Conservation (phyloP, 2,113 vertebrate species). For the Dendrocopos noguchii region DNA sequence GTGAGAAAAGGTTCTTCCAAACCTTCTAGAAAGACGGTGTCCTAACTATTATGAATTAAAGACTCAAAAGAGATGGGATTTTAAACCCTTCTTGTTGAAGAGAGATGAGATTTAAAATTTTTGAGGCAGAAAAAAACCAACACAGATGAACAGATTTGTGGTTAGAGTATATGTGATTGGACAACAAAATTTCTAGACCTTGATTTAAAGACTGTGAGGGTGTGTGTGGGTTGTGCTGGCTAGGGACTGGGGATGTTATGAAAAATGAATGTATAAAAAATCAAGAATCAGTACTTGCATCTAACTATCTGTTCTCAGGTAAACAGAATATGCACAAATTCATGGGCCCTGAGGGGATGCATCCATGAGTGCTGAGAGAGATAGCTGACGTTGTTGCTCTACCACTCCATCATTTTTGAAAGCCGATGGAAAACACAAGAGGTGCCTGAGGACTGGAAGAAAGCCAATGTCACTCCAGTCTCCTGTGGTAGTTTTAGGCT, state of each 20-base stretch:
- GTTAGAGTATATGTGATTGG: background rate
- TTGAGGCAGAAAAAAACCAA: background rate
- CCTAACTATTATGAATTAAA: background rate
- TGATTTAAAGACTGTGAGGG: background rate
- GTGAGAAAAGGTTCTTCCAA: background rate
- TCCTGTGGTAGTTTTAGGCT: too few species aligned
- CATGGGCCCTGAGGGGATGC: too few species aligned
- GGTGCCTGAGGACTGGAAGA: too few species aligned
- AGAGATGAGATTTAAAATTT: background rate
- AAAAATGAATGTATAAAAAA: background rate
- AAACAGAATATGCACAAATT: background rate
- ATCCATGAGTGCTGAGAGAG: too few species aligned
- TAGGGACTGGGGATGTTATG: fast-evolving
- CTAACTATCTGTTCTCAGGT: background rate
- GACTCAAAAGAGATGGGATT: background rate
- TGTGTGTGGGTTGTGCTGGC: fast-evolving
- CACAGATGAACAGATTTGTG: background rate
- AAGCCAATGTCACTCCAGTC: too few species aligned
- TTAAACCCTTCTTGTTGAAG: background rate
- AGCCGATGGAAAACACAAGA: too few species aligned
- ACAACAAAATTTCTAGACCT: background rate
- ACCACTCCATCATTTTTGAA: too few species aligned
- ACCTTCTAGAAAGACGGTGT: background rate
- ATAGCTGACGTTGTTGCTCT: too few species aligned
- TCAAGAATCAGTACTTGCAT: background rate